These are phyloP conservation scores for Pristionchus entomophagus DNA, from an alignment of 2,888 invertebrate genomes.

Conservation along the genomic window DNA sequence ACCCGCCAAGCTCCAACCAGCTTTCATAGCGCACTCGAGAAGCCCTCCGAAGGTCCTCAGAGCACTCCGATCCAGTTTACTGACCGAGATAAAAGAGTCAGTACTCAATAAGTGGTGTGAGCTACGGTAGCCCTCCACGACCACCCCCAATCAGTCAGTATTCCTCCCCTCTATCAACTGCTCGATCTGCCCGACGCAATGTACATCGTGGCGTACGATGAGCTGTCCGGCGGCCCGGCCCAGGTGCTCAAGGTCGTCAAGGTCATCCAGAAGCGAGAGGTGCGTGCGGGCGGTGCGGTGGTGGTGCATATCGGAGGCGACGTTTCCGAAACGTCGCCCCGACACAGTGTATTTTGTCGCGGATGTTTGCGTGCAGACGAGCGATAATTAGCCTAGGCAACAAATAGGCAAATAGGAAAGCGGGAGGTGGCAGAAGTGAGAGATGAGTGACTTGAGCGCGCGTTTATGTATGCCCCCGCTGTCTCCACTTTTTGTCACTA, in stretches of 20 bases:
- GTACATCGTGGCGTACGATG: conserved; percentile 46
- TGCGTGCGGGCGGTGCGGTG: conserved; percentile 1
- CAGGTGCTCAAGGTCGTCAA: conserved; percentile 42
- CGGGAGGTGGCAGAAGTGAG: not conserved
- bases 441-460: not conserved
- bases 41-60: not conserved
- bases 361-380: not conserved
- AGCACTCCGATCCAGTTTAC: not conserved
- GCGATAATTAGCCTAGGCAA: not conserved
- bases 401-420: not conserved
- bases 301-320: conserved; percentile 21
- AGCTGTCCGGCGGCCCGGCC: conserved; percentile 38
- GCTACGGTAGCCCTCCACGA: conserved; percentile 4
- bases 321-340: not conserved
- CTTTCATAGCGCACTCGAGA: not conserved
- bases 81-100: not conserved
- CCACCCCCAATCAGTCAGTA: not conserved
- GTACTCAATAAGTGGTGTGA: conserved; percentile 15
- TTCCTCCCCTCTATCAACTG: conserved; percentile 26
- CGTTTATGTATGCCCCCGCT: conserved; percentile 1
- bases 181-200: conserved; percentile 23
- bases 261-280: conserved; percentile 34
- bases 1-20: not conserved
- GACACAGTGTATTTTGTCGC: not conserved
- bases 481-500: not conserved